Conservation (phyloP, 2,888 invertebrate genomes). For the Aphidius colemani region DNA sequence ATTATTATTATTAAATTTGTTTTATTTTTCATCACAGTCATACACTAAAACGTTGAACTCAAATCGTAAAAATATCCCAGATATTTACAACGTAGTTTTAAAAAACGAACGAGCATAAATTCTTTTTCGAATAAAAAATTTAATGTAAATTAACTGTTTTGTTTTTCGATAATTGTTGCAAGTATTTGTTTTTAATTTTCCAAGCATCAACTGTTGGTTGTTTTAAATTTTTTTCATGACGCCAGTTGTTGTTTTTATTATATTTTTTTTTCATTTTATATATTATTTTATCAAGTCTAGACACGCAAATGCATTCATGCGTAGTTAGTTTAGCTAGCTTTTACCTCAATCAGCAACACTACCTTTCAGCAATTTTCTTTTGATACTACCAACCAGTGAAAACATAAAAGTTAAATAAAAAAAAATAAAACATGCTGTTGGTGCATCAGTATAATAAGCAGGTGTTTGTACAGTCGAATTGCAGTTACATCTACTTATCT, state of each 20-base stretch:
- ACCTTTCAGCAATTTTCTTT: slow-evolving; percentile 8
- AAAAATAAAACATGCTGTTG: slow-evolving; percentile 33
- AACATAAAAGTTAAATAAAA: background rate
- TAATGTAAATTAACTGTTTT: too few species aligned
- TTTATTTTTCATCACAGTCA: slow-evolving; percentile 30
- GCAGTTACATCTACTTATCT: slow-evolving; percentile 46
- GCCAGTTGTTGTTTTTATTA: slow-evolving; percentile 37
- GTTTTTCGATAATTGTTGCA: background rate
- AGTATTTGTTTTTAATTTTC: background rate
- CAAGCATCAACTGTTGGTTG: background rate
- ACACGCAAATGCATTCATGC: slow-evolving; percentile 59
- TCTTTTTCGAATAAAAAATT: too few species aligned
- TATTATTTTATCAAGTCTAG: slow-evolving; percentile 60
- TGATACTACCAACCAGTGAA: slow-evolving; percentile 4
- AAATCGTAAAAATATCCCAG: slow-evolving; percentile 52
- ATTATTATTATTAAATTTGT: background rate
- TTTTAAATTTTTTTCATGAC: slow-evolving; percentile 12
- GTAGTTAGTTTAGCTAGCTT: slow-evolving; percentile 46
- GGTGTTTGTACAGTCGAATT: slow-evolving; percentile 50
- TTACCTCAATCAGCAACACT: slow-evolving; percentile 15
- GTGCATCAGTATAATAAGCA: slow-evolving; percentile 52
- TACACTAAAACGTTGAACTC: slow-evolving; percentile 44
- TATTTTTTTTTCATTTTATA: slow-evolving; percentile 53
- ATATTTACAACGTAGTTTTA: background rate
- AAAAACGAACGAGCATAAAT: too few species aligned